Conservation (phyloP, 2,888 invertebrate genomes). For the Girardia tigrina region DNA sequence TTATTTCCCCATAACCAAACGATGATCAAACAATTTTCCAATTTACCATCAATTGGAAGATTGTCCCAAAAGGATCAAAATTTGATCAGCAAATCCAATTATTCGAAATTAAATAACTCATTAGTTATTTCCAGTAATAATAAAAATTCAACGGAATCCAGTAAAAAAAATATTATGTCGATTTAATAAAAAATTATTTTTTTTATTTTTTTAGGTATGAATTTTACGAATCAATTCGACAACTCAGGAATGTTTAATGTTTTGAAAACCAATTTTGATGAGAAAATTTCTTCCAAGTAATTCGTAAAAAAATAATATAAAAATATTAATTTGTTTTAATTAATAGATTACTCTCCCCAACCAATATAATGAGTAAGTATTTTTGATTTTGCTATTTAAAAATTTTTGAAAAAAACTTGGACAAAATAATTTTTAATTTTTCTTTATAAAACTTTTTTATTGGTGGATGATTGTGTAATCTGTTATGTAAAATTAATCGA, state of each 20-base stretch:
- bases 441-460: no score
- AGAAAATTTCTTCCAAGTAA: neutral
- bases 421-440: no score
- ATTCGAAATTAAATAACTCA: neutral
- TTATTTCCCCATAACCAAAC: neutral
- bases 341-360: no score
- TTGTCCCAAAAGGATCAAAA: neutral
- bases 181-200: neutral
- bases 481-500: no score
- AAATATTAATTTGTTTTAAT: no score
- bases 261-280: neutral
- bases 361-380: no score
- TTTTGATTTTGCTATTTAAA: no score
- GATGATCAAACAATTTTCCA: neutral
- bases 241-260: neutral
- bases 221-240: neutral
- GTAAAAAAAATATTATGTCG: neutral
- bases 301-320: no score
- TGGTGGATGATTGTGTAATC: no score
- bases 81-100: neutral
- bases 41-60: neutral
- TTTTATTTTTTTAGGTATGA: neutral
- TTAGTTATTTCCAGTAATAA: neutral
- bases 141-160: neutral
- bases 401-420: no score